Base-by-base conservation (phyloP, 2,113 vertebrate species). In the Otis tarda region DNA sequence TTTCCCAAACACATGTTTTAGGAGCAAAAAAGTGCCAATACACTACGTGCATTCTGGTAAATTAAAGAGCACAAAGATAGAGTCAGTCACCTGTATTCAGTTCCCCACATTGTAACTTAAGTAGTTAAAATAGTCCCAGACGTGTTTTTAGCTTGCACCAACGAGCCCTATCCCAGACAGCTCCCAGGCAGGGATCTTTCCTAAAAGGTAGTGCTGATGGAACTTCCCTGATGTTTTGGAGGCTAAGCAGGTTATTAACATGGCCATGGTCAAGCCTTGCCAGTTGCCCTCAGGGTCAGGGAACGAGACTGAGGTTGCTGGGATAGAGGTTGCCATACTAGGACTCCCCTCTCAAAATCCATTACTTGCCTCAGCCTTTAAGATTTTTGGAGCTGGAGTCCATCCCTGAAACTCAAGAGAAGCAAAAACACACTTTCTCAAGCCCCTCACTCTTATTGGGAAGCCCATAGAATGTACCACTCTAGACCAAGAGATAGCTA, bases 1-100 rank as follows among this genome's bases (percentile, higher is more conserved):
- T 24, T 20, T 3, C 14, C 11, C 4, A 65, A 77, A 53, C 3
- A 14, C 0, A 0, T 7, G 0, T 28, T 57, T 6, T 7, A 9
- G 15, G 16, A 11, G 1, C 2, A 23, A 3, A 21, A 31, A 86
- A 7, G 4, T n/a, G 10, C 39, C 17, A 45, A 25, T 28, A 41
- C 2, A 21, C 11, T 60, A 31, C 1, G 1, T 21, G 4, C 0
- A 24, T 33, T 37, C 23, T 52, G 19, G 5, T 49, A 76, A 79
- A 69, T 56, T 28, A 71, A 82, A 50, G 20, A 63, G 19, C 45
- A 70, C 19, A 37, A 76, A 93, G 43, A 61, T 19, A 45, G 63
- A 61, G 28, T 37, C 33, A 61, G 21, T 23, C 19, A 11, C 43
- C 52, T 39, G 20, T 12, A 35, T 64, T 35, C 57, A 56, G 5